Evolutionary conservation across 2,888 invertebrate species (phyloP).

Genomic region (Acanthosoma haemorrhoidale): DNA sequence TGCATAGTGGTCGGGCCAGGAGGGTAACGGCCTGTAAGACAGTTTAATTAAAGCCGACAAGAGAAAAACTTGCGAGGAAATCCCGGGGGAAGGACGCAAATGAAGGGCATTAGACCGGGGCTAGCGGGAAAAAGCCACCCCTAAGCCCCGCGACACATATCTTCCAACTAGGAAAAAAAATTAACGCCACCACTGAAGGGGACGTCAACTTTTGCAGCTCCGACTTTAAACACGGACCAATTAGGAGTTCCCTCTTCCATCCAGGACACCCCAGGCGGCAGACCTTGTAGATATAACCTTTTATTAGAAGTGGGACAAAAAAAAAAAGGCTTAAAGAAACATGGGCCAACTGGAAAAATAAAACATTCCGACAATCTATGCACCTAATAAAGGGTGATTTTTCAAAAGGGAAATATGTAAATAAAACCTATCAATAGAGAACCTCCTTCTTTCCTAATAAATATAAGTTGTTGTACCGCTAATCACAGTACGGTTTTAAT

Average conservation of each 20-base stretch:
- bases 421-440: too few species aligned
- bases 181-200: conserved; percentile 10
- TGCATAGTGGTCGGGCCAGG: conserved; percentile 34
- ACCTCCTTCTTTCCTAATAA: too few species aligned
- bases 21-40: conserved; percentile 33
- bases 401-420: too few species aligned
- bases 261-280: background rate
- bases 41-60: conserved; percentile 37
- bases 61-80: conserved; percentile 25
- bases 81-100: conserved; percentile 13
- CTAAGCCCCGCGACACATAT: conserved; percentile 32
- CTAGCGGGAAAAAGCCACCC: background rate
- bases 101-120: conserved; percentile 31
- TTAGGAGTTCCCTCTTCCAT: too few species aligned
- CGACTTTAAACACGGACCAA: conserved; percentile 29
- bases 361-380: too few species aligned
- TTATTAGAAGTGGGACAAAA: too few species aligned
- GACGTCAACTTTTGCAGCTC: conserved; percentile 26
- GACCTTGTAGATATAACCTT: too few species aligned
- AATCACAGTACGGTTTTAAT: too few species aligned
- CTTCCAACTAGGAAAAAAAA: conserved; percentile 26
- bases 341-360: too few species aligned
- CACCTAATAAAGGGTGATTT: too few species aligned
- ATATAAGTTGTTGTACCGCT: too few species aligned
- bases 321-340: too few species aligned